Percentiles rank a stretch among this genome's conserved stretches.
Conservation (phyloP, 2,888 invertebrate species). For the Lymantria dispar region DNA sequence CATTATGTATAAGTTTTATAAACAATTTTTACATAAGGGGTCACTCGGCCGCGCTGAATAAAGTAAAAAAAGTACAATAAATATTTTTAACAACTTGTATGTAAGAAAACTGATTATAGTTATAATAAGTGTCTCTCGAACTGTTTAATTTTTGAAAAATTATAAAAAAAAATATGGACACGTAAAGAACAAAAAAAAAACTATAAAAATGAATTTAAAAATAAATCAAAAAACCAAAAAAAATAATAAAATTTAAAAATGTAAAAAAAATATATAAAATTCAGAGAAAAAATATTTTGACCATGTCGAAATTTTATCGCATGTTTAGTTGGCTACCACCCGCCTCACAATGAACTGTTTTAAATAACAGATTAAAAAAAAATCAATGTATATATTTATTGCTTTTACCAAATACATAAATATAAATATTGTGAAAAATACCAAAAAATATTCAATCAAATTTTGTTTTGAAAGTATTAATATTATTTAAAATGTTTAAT, state of each 20-base stretch:
- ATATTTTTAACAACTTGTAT: slow-evolving; percentile 68
- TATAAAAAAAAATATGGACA: slow-evolving; percentile 51
- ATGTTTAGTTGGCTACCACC: slow-evolving; percentile 38
- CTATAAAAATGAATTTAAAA: slow-evolving; percentile 50
- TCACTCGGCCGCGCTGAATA: slow-evolving; percentile 62
- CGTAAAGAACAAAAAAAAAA: slow-evolving; percentile 46
- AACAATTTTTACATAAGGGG: slow-evolving; percentile 72
- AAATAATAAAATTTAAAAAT: slow-evolving; percentile 39
- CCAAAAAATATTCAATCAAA: slow-evolving; percentile 10
- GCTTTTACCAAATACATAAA: slow-evolving; percentile 19
- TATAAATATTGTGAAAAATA: slow-evolving; percentile 12
- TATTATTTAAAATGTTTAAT: slow-evolving; percentile 11
- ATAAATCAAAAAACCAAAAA: slow-evolving; percentile 42
- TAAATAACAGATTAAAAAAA: slow-evolving; percentile 22
- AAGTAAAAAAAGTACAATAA: slow-evolving; percentile 74
- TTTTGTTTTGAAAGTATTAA: slow-evolving; percentile 14
- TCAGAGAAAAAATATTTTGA: slow-evolving; percentile 49
- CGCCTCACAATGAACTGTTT: slow-evolving; percentile 28
- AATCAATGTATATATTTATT: slow-evolving; percentile 30
- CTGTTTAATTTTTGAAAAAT: slow-evolving; percentile 64
- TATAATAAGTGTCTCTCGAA: slow-evolving; percentile 67
- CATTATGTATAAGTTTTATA: slow-evolving; percentile 74
- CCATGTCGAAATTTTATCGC: slow-evolving; percentile 46
- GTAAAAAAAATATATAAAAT: slow-evolving; percentile 47
- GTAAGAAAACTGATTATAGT: slow-evolving; percentile 74